Conservation (phyloP, 2,888 invertebrate genomes). For the Orchesella flavescens region DNA sequence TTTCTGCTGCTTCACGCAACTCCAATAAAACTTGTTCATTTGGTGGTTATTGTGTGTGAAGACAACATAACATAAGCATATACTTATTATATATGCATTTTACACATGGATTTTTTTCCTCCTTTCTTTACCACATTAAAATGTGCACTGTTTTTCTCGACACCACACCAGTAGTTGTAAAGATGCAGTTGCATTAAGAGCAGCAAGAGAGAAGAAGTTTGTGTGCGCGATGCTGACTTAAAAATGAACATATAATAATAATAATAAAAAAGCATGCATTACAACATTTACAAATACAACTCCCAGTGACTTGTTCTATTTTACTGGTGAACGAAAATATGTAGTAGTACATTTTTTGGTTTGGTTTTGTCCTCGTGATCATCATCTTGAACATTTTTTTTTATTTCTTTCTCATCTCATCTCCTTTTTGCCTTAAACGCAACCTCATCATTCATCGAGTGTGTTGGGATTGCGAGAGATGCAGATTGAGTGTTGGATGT, state of each 20-base stretch:
- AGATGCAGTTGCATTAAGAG: conserved; percentile 29
- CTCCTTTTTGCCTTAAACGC: conserved; percentile 3
- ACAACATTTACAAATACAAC: neutral
- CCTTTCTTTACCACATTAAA: neutral
- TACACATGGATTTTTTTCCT: neutral
- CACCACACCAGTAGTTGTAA: conserved; percentile 22
- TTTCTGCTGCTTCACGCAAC: conserved; percentile 25
- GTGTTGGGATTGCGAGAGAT: too few species aligned
- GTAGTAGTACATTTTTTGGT: too few species aligned
- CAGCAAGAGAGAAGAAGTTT: conserved; percentile 1
- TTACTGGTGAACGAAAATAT: conserved; percentile 1
- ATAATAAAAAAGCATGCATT: too few species aligned
- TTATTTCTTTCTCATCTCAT: too few species aligned
- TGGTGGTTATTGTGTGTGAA: neutral
- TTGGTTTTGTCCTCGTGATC: neutral
- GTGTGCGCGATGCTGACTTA: neutral
- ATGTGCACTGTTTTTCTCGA: conserved; percentile 9
- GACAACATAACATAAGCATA: neutral
- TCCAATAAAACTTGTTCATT: conserved; percentile 29
- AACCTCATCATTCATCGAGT: neutral
- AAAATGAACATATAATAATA: conserved; percentile 1
- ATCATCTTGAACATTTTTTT: conserved; percentile 1
- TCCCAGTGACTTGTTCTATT: conserved; percentile 33
- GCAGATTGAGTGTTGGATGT: too few species aligned
- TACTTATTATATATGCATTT: neutral